Evolutionary conservation across 2,113 vertebrate genomes (phyloP).

Genomic region (Tiliqua scincoides): DNA sequence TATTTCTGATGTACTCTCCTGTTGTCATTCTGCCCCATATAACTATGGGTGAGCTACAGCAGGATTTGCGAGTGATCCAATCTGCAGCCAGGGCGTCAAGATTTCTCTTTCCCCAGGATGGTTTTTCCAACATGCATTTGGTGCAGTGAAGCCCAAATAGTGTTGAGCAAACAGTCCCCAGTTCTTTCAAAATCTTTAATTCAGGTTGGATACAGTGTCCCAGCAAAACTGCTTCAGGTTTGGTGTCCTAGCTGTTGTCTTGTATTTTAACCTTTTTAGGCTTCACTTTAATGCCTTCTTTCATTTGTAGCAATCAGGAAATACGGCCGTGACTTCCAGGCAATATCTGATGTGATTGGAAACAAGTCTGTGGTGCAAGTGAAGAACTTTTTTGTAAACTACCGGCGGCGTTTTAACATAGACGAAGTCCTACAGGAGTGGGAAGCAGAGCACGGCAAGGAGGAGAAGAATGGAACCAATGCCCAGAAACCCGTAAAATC

Average conservation of each 20-base stretch:
- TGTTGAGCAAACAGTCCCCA: not conserved
- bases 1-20: too few species aligned
- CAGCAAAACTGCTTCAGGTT: not conserved
- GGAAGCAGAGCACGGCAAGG: conserved; percentile 93
- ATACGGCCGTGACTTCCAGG: conserved; percentile 95
- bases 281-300: not conserved
- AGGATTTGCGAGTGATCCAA: too few species aligned
- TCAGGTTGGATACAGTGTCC: not conserved
- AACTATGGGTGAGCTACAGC: too few species aligned
- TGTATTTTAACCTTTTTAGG: not conserved
- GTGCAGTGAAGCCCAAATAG: not conserved
- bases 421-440: conserved; percentile 97
- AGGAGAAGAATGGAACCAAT: conserved; percentile 79
- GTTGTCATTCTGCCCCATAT: too few species aligned
- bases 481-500: conserved; percentile 85
- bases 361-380: conserved; percentile 98
- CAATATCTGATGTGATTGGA: conserved; percentile 97
- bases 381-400: conserved; percentile 98
- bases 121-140: not conserved
- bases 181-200: not conserved
- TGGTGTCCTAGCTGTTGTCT: not conserved
- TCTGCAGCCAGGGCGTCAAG: too few species aligned
- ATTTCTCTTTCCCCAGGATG: too few species aligned
- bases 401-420: conserved; percentile 95
- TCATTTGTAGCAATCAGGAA: conserved; percentile 89